These are phyloP conservation scores for Lonchura striata DNA, from an alignment of 2,113 vertebrate species.

Conservation along the genomic window DNA sequence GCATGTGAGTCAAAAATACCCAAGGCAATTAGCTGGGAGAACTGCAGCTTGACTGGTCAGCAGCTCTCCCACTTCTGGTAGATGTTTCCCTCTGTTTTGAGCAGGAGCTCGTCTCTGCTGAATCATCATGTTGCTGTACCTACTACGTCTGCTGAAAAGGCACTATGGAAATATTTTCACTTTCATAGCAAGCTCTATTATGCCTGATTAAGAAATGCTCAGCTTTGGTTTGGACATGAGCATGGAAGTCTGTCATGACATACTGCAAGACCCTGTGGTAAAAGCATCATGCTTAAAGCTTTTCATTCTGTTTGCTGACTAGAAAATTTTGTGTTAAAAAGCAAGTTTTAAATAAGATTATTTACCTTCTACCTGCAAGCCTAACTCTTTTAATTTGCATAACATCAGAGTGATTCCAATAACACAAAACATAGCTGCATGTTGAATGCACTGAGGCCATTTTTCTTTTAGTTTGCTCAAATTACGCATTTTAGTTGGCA, in stretches of 20 bases:
- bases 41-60: background rate
- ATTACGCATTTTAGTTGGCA: background rate
- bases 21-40: background rate
- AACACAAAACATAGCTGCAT: background rate
- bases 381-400: background rate
- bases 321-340: background rate
- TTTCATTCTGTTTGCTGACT: background rate
- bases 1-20: background rate
- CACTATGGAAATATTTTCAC: conserved; percentile 12
- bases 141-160: background rate
- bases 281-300: background rate
- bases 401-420: background rate
- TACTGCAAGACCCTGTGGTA: background rate
- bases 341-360: background rate
- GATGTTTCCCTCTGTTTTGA: background rate
- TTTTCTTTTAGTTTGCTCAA: background rate
- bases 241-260: background rate
- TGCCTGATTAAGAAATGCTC: background rate
- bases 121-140: background rate
- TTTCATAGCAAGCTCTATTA: background rate
- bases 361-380: conserved; percentile 1
- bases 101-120: background rate
- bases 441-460: background rate
- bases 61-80: background rate
- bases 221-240: background rate